phyloP scores from a whole-genome alignment of 1,140 invertebrate genomes.

The Tetramorium simillimum region DNA sequence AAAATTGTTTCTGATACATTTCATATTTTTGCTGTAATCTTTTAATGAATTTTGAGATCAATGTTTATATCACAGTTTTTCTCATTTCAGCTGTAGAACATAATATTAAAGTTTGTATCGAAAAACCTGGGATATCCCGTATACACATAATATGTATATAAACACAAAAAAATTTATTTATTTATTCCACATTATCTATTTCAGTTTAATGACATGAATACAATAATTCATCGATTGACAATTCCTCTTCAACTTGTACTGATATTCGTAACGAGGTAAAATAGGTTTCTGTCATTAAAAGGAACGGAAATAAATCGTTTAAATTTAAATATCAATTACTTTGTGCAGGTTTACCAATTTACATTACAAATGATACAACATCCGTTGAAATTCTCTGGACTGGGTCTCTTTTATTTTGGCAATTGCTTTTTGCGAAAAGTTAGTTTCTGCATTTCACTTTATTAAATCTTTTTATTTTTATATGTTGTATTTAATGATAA shows the following conservation, averaged over 20 bases:
- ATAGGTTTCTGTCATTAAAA: background rate
- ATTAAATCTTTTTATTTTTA: background rate
- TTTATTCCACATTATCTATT: background rate
- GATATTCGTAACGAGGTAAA: background rate
- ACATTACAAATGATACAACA: background rate
- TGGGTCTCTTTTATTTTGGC: constrained; percentile 14
- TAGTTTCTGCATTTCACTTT: background rate
- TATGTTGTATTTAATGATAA: background rate
- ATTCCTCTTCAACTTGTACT: background rate
- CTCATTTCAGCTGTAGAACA: too few relatives aligned
- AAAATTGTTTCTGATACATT: too few relatives aligned
- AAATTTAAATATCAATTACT: background rate
- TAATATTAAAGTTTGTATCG: too few relatives aligned
- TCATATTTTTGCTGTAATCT: too few relatives aligned
- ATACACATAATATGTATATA: too few relatives aligned
- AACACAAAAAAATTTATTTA: too few relatives aligned
- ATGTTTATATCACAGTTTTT: too few relatives aligned
- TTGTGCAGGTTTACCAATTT: constrained; percentile 22
- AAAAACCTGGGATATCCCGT: too few relatives aligned
- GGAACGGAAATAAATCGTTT: background rate
- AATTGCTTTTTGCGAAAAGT: background rate
- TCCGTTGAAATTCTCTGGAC: constrained; percentile 2
- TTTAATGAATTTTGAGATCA: too few relatives aligned
- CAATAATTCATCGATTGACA: constrained; percentile 8
- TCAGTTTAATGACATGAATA: constrained; percentile 20